Base-by-base conservation (phyloP, 2,113 vertebrate species). In the Phalacrocorax brasilianus region DNA sequence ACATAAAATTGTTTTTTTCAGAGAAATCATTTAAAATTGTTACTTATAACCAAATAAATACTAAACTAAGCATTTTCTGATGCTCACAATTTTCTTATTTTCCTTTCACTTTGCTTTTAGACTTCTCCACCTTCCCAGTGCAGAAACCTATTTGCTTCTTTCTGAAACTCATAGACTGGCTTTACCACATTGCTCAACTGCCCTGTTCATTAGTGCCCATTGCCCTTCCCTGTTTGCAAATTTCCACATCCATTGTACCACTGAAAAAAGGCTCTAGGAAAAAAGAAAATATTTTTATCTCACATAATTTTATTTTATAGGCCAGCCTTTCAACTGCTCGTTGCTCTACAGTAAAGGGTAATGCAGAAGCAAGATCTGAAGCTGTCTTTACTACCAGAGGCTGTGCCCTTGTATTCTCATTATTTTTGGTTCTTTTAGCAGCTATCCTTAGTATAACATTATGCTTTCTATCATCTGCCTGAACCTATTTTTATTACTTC, bases 351-450 rank as follows among this genome's bases (percentile, higher is more conserved):
- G 40, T 49, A 75, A 96, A 71, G 8, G 24, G 5, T 38, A 86
- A 76, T 45, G 24, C 44, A 95, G 79, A 85, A 82, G 44, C 20
- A 71, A 33, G 84, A 33, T 61, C 28, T 61, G 52, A 82, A 89
- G 56, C 47, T 82, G 70, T 27, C 71, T 89, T 89, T 89, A 55
- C 44, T 68, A 50, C 30, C 40, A 72, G 23, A 78, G 24, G 59
- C 38, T 68, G 30, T 74, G 71, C 56, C 52, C 44, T 12, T 76
- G 0, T 71, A 59, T 44, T 89, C 81, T 90, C 61, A 95, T 66
- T 89, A 70, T 84, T 92, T 92, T 71, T 33, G 9, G 33, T 78
- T 87, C 66, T 82, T 96, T 85, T 77, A 85, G 50, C 63, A 95
- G 32, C 78, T 87, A 50, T 45, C 35, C 44, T 89, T 72, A 78